These are phyloP conservation scores for Phengaris alcon DNA, from an alignment of 2,888 invertebrate genomes.

Conservation along the genomic window DNA sequence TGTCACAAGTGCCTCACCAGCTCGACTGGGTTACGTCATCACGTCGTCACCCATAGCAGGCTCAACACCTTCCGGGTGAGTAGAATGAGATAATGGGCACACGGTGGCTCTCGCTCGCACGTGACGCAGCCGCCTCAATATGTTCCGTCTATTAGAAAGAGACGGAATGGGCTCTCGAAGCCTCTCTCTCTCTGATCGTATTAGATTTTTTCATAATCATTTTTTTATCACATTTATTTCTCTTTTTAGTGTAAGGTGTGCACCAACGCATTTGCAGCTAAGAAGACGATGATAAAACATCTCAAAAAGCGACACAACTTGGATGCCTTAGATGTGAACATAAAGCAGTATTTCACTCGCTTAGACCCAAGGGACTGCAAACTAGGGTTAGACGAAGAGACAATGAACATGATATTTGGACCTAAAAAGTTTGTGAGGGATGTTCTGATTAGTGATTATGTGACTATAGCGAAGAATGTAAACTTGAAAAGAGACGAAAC, in stretches of 20 bases:
- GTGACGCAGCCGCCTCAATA: not conserved
- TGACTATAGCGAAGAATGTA: constrained; percentile 45
- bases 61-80: constrained; percentile 64
- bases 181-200: not conserved
- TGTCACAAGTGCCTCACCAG: constrained; percentile 64
- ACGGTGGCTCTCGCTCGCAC: not conserved
- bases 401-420: constrained; percentile 64
- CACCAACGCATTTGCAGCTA: constrained; percentile 68
- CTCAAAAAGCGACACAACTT: constrained; percentile 66
- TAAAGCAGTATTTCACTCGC: constrained; percentile 55
- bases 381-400: constrained; percentile 59
- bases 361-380: constrained; percentile 67
- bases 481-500: constrained; percentile 37
- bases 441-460: constrained; percentile 51
- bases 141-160: not conserved
- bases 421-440: constrained; percentile 51
- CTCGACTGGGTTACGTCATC: constrained; percentile 60
- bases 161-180: too few relatives aligned
- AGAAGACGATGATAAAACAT: constrained; percentile 68
- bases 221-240: not conserved
- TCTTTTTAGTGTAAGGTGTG: constrained; percentile 73
- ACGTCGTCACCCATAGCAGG: constrained; percentile 71
- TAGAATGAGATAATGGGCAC: constrained; percentile 17
- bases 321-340: constrained; percentile 48
- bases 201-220: not conserved